Percentiles rank a stretch among this genome's conserved stretches.
These are phyloP conservation scores for Arctia plantaginis DNA, from an alignment of 2,888 invertebrate species.

Conservation along the genomic window DNA sequence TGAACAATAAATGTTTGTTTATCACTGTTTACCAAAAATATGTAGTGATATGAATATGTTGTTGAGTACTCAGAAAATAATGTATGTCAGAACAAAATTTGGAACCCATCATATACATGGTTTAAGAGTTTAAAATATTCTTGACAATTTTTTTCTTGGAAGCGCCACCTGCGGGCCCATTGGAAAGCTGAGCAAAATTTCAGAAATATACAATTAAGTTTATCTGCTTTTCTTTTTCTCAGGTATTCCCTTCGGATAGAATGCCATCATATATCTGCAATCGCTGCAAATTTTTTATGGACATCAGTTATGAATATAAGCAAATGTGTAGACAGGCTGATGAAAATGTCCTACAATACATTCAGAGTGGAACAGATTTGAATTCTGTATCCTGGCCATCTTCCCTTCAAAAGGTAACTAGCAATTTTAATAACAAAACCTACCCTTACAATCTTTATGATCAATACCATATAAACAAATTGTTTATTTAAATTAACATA, in stretches of 20 bases:
- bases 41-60: neutral
- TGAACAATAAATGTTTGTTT: slow-evolving; percentile 24
- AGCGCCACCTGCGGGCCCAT: slow-evolving; percentile 54
- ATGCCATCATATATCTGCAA: slow-evolving; percentile 91
- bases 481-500: neutral
- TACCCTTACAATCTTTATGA: neutral
- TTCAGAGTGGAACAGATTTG: slow-evolving; percentile 88
- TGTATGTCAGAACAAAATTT: neutral
- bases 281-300: slow-evolving; percentile 89
- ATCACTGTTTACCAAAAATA: neutral
- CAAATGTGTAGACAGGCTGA: slow-evolving; percentile 91
- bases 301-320: slow-evolving; percentile 91
- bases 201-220: neutral
- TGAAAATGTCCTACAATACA: slow-evolving; percentile 89
- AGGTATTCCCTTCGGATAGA: slow-evolving; percentile 89
- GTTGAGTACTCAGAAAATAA: neutral
- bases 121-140: slow-evolving; percentile 9
- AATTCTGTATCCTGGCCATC: slow-evolving; percentile 81
- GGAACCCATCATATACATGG: neutral
- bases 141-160: slow-evolving; percentile 22
- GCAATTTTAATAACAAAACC: neutral
- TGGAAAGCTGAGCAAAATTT: neutral
- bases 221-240: slow-evolving; percentile 21
- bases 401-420: slow-evolving; percentile 74
- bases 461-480: neutral